Percentiles rank a stretch among this genome's conserved stretches.
Conservation (phyloP, 1,140 invertebrate species). For the Carposina sasakii region DNA sequence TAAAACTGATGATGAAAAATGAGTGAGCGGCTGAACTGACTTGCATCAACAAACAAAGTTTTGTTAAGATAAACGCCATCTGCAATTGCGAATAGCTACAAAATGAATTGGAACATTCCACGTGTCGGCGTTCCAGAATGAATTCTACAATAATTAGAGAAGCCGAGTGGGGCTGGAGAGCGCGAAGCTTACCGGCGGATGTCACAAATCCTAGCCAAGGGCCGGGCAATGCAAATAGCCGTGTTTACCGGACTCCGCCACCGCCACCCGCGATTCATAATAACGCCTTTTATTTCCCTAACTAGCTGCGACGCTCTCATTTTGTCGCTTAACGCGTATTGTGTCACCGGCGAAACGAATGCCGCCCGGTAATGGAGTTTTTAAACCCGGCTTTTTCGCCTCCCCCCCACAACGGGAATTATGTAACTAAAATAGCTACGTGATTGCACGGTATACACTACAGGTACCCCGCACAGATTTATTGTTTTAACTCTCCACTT, state of each 20-base stretch:
- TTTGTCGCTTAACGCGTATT: constrained; percentile 65
- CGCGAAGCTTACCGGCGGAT: constrained; percentile 46
- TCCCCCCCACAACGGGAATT: constrained; percentile 49
- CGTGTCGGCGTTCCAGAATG: constrained; percentile 30
- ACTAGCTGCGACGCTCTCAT: constrained; percentile 62
- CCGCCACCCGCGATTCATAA: constrained; percentile 50
- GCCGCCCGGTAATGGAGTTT: constrained; percentile 61
- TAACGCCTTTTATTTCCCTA: constrained; percentile 66
- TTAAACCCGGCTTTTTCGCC: constrained; percentile 58
- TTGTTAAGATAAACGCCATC: too few species aligned
- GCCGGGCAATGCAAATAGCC: constrained; percentile 53
- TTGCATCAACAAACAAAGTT: too few species aligned
- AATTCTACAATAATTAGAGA: constrained; percentile 43
- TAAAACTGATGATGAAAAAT: too few species aligned
- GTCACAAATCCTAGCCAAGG: constrained; percentile 58
- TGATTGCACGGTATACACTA: constrained; percentile 52
- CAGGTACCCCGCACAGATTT: constrained; percentile 33
- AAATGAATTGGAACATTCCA: too few species aligned
- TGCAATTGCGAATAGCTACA: too few species aligned
- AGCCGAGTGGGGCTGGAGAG: constrained; percentile 32
- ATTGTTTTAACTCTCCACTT: constrained; percentile 39
- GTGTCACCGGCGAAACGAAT: constrained; percentile 60
- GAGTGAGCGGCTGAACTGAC: too few species aligned
- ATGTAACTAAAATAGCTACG: constrained; percentile 54
- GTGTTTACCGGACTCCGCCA: constrained; percentile 47